Base-by-base conservation (phyloP, 2,888 invertebrate species). In the Adelphocoris suturalis region DNA sequence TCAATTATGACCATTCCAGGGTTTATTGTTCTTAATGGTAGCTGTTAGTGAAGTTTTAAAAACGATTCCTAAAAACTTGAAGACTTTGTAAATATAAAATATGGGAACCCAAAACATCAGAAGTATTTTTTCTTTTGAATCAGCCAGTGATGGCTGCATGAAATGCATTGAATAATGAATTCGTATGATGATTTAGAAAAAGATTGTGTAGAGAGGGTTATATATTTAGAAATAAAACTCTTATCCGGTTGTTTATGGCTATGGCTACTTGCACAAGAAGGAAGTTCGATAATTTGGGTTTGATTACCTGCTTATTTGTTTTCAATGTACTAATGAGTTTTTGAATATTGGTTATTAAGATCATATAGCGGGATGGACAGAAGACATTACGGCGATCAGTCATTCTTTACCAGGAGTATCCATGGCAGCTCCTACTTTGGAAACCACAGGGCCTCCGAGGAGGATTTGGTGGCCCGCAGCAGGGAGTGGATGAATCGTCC, bases 381-480 rank as follows among this genome's bases (percentile, higher is more conserved):
- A 90, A 91, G 91, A 90, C 86, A 90, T 75, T 90, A 87, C 90
- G 90, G 91, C 76, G 91, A 91, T 48, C 88, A 88, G 78, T 89
- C 82, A 46, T 90, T 78, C 78, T 91, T 87, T 80, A 48, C 57
- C 11, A 86, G 86, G 90, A 78, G 80, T 61, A 23, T 52, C 68
- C 81, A 81, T 48, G 87, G 90, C 46, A 90, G 90, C 76, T 89
- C 89, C 76, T 91, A 80, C 90, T 89, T 82, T 87, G 19, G 19
- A 19, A 55, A 52, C 52, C 28, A 82, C 27, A 89, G 82, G 46
- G 68, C 86, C 76, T 61, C 89, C 12, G 91, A 91, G 28, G 91
- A 91, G 57, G 91, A 91, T 75, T 75, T 91, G 85, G 90, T 91
- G 68, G 91, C 91, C 23, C 88, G 91, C 68, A 91, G 91, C 76